Percentiles rank a stretch among this genome's conserved stretches.
Evolutionary conservation across 1,140 invertebrate species (phyloP).

Genomic region (Octopus bimaculoides): DNA sequence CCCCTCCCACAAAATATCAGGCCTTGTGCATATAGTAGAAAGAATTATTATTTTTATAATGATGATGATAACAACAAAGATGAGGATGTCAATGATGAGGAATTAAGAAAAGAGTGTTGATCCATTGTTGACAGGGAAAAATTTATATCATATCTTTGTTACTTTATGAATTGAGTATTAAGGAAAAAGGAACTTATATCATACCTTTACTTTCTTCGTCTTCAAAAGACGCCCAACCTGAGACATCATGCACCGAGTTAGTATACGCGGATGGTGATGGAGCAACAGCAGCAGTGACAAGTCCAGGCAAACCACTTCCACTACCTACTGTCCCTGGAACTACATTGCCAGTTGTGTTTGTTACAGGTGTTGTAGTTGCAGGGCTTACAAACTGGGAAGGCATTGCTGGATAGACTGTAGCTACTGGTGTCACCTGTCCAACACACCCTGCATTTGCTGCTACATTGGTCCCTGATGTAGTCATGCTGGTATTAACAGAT

Average conservation of each 20-base stretch:
- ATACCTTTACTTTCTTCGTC: conserved; percentile 53
- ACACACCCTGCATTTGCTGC: conserved; percentile 18
- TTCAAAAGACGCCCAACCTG: conserved; percentile 52
- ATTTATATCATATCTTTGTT: too few species aligned
- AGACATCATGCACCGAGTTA: conserved; percentile 35
- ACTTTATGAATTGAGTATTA: background rate
- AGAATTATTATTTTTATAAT: too few species aligned
- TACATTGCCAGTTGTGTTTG: conserved; percentile 12
- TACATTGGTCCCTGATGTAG: conserved; percentile 24
- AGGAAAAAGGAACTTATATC: background rate
- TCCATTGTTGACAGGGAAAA: too few species aligned
- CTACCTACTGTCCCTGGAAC: conserved; percentile 16
- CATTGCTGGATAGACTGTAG: conserved; percentile 4
- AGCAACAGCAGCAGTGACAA: conserved; percentile 15
- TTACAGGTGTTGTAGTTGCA: background rate
- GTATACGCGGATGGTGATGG: conserved; percentile 10
- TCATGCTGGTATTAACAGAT: conserved; percentile 13
- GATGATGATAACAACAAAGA: too few species aligned
- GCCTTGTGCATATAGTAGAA: too few species aligned
- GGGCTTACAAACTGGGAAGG: background rate
- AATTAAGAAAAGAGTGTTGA: too few species aligned
- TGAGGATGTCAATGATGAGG: too few species aligned
- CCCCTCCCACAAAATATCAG: too few species aligned
- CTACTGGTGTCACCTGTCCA: conserved; percentile 19
- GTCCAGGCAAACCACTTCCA: conserved; percentile 12